Percentiles rank a stretch among this genome's conserved stretches.
Conservation (phyloP, 2,888 invertebrate genomes). For the Drosophila pegasa region DNA sequence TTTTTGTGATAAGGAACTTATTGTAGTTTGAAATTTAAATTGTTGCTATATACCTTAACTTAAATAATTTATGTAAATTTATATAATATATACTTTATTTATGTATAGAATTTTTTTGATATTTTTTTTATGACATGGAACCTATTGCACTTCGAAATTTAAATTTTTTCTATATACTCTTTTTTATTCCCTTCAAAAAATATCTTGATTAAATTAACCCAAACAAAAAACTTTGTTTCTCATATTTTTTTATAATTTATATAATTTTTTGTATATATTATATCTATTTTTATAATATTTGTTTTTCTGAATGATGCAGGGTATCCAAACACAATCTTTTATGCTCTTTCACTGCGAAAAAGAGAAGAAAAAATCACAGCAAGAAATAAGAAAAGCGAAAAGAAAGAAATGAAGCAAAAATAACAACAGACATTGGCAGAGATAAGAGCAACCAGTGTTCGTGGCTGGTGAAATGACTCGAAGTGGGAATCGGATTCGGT, state of each 20-base stretch:
- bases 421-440: constrained; percentile 18
- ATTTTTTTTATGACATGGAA: too few species aligned
- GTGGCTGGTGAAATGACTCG: constrained; percentile 35
- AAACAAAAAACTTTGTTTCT: too few species aligned
- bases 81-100: too few species aligned
- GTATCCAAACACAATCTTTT: background rate
- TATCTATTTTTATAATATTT: background rate
- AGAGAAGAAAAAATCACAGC: constrained; percentile 11
- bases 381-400: constrained; percentile 4
- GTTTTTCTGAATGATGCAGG: background rate
- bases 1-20: too few species aligned
- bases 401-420: constrained; percentile 1
- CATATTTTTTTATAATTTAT: too few species aligned
- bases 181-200: background rate
- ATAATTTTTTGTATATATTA: too few species aligned
- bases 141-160: too few species aligned
- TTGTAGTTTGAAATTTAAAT: too few species aligned
- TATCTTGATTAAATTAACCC: background rate
- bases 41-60: background rate
- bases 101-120: too few species aligned
- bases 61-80: too few species aligned
- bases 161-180: background rate
- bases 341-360: background rate
- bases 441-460: constrained; percentile 41
- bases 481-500: constrained; percentile 24